These are phyloP conservation scores for Corvus moneduloides DNA, from an alignment of 2,113 vertebrate genomes.

Conservation along the genomic window DNA sequence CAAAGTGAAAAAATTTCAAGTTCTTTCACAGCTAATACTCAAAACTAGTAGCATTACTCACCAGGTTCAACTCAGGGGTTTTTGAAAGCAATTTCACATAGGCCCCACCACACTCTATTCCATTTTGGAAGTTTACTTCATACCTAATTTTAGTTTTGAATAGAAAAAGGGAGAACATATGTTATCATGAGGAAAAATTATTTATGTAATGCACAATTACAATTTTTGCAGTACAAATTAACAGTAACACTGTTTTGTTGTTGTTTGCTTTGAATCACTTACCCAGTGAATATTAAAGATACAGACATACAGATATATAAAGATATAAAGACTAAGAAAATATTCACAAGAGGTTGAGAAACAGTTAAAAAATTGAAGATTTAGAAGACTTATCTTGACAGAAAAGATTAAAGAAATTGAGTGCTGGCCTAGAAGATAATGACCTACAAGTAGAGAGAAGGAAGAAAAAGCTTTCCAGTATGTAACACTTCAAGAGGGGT, in stretches of 20 bases:
- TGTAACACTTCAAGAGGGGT: neutral
- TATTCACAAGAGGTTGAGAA: neutral
- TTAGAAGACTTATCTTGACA: neutral
- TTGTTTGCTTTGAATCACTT: neutral
- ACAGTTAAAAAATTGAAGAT: neutral
- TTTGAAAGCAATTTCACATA: slow-evolving; percentile 95
- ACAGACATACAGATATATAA: neutral
- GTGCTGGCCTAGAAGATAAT: neutral
- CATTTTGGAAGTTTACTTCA: slow-evolving; percentile 97
- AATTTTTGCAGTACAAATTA: neutral
- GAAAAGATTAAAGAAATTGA: neutral
- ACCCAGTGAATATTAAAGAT: neutral
- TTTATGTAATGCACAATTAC: neutral
- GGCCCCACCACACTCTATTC: slow-evolving; percentile 96
- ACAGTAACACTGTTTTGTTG: neutral
- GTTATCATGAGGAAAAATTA: neutral
- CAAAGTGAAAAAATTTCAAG: neutral
- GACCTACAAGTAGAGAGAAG: neutral
- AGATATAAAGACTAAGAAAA: neutral
- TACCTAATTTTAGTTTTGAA: slow-evolving; percentile 80
- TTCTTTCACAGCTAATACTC: neutral
- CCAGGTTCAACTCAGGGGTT: slow-evolving; percentile 87
- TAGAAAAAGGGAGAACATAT: neutral
- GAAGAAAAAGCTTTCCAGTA: neutral
- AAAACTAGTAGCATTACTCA: slow-evolving; percentile 66